Evolutionary conservation across 2,888 invertebrate species (phyloP).

Genomic region (Philonicus albiceps): DNA sequence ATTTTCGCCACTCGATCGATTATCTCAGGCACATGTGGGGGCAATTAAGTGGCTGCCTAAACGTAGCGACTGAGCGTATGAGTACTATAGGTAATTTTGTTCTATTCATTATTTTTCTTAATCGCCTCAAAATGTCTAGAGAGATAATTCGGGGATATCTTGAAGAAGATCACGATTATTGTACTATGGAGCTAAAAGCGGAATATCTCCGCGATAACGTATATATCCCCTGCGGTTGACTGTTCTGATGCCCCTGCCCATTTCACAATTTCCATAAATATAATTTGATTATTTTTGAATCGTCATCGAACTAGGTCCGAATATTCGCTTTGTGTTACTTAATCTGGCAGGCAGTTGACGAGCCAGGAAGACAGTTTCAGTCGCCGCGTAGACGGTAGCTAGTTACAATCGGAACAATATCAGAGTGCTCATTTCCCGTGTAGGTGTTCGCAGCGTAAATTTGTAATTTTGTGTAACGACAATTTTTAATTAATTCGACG

Average conservation of each 20-base stretch:
- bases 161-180: not conserved
- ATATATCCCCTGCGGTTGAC: not conserved
- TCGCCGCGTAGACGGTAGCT: constrained; percentile 17
- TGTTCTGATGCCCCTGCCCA: not conserved
- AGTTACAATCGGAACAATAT: not conserved
- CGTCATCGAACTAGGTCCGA: not conserved
- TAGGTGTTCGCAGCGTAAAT: not conserved
- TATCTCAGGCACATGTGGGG: not conserved
- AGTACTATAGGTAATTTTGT: not conserved
- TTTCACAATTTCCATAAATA: constrained; percentile 19
- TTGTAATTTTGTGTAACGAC: not conserved
- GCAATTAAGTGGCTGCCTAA: not conserved
- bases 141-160: not conserved
- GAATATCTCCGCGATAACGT: not conserved
- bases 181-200: not conserved
- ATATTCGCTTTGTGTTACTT: not conserved
- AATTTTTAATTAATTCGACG: not conserved
- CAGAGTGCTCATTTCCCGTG: not conserved
- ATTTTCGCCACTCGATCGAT: not conserved
- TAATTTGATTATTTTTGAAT: constrained; percentile 19
- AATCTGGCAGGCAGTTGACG: not conserved
- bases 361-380: not conserved
- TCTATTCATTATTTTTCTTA: not conserved
- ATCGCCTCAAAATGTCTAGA: not conserved
- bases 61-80: not conserved